Percentiles rank a stretch among this genome's conserved stretches.
Evolutionary conservation across 37 sponge, comb jelly and placozoan genomes (phyloP).

Genomic region (Haliclona indistincta): DNA sequence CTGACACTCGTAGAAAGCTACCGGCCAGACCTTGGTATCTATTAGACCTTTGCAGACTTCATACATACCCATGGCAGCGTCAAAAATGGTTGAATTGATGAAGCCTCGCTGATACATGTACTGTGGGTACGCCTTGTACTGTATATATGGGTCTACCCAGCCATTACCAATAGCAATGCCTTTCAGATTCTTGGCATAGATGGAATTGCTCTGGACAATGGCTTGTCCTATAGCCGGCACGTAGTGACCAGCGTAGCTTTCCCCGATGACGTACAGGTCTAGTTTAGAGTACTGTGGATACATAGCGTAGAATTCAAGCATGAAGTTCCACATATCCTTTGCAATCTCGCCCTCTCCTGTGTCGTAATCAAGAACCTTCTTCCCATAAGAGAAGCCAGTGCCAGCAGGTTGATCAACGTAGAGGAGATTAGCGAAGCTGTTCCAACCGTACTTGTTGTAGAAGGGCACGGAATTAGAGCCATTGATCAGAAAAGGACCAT

Average conservation of each 20-base stretch:
- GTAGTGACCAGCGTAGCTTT: slow-evolving; percentile 93
- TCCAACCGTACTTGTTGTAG: slow-evolving; percentile 83
- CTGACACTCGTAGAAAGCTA: slow-evolving; percentile 69
- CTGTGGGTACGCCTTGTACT: slow-evolving; percentile 74
- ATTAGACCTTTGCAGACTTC: slow-evolving; percentile 70
- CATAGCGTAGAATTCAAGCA: slow-evolving; percentile 62
- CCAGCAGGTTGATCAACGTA: slow-evolving; percentile 90
- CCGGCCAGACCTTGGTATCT: slow-evolving; percentile 39
- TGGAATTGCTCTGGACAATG: slow-evolving; percentile 78
- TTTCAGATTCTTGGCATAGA: slow-evolving; percentile 79
- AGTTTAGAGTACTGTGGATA: slow-evolving; percentile 81
- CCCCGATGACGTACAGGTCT: slow-evolving; percentile 83
- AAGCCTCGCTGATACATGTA: slow-evolving; percentile 47
- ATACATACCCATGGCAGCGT: slow-evolving; percentile 49
- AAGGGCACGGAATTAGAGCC: slow-evolving; percentile 37
- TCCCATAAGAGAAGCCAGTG: slow-evolving; percentile 85
- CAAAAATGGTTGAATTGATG: slow-evolving; percentile 47
- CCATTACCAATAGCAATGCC: slow-evolving; percentile 93
- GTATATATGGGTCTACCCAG: slow-evolving; percentile 84
- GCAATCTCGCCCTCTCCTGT: slow-evolving; percentile 77
- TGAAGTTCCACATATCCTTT: slow-evolving; percentile 66
- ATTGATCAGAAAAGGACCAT: slow-evolving; percentile 83
- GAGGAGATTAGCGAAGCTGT: slow-evolving; percentile 84
- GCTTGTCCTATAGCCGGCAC: slow-evolving; percentile 84
- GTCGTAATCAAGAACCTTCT: slow-evolving; percentile 60